Conservation (phyloP, 2,113 vertebrate species). For the Leptocoma aspasia region DNA sequence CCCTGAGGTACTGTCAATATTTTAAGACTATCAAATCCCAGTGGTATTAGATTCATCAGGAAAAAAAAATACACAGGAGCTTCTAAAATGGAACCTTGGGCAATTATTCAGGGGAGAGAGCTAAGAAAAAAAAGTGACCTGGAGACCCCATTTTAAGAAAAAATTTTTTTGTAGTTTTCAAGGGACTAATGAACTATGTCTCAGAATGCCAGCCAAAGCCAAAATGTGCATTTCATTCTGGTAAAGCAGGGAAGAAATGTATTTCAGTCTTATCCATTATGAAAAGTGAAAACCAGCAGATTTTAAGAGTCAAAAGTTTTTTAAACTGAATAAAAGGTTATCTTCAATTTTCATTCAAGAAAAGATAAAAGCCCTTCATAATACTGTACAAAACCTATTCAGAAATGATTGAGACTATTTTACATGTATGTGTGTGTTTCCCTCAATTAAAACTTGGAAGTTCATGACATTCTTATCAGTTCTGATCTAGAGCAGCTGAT, state of each 20-base stretch:
- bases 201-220: background rate
- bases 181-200: background rate
- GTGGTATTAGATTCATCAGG: background rate
- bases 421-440: background rate
- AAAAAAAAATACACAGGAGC: background rate
- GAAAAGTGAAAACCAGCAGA: background rate
- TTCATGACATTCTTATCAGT: background rate
- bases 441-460: background rate
- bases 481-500: background rate
- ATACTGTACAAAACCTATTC: background rate
- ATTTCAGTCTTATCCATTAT: background rate
- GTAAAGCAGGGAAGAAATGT: background rate
- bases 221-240: background rate
- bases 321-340: background rate
- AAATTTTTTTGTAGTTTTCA: background rate
- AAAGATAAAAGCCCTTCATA: background rate
- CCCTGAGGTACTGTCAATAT: background rate
- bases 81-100: background rate
- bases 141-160: background rate
- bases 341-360: background rate
- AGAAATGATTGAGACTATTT: background rate
- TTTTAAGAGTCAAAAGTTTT: background rate
- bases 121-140: background rate
- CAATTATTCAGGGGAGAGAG: background rate
- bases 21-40: background rate